Evolutionary conservation across 2,797 vertebrate genomes (phyloP).

Genomic region (Pelochelys cantorii): DNA sequence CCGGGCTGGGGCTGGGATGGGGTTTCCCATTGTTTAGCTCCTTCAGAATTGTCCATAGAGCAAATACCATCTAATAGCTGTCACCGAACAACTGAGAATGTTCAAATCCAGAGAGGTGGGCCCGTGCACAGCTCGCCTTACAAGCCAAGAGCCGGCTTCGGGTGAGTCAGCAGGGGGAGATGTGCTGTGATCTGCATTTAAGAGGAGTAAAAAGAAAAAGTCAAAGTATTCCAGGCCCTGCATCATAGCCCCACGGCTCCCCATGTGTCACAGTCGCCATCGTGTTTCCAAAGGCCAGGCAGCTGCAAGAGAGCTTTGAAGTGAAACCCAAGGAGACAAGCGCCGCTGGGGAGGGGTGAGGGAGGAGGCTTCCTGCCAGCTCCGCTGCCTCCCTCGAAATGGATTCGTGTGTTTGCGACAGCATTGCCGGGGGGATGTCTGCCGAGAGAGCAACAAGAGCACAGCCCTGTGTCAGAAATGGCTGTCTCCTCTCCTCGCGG

Average conservation of each 20-base stretch:
- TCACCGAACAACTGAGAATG: neutral
- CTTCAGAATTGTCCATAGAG: neutral
- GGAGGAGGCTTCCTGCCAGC: neutral
- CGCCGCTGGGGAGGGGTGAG: neutral
- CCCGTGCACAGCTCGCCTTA: neutral
- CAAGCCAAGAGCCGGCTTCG: neutral
- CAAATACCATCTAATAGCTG: neutral
- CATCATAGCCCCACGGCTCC: neutral
- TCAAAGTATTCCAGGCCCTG: neutral
- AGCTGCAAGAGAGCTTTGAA: neutral
- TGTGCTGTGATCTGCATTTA: neutral
- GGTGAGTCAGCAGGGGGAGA: neutral
- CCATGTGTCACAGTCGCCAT: neutral
- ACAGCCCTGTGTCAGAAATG: neutral
- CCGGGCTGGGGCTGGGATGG: neutral
- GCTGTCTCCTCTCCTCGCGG: neutral
- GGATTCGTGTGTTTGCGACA: neutral
- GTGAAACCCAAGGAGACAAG: neutral
- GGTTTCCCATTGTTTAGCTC: neutral
- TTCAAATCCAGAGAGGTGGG: neutral
- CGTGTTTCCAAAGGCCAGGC: neutral
- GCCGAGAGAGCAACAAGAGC: neutral
- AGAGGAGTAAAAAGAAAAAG: neutral
- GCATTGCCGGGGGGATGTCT: neutral
- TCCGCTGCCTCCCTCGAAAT: neutral